A percentile compares a stretch with the other conserved stretches of the same genome.
Evolutionary conservation across 2,888 invertebrate genomes (phyloP).

Genomic region (Erebia palarica): DNA sequence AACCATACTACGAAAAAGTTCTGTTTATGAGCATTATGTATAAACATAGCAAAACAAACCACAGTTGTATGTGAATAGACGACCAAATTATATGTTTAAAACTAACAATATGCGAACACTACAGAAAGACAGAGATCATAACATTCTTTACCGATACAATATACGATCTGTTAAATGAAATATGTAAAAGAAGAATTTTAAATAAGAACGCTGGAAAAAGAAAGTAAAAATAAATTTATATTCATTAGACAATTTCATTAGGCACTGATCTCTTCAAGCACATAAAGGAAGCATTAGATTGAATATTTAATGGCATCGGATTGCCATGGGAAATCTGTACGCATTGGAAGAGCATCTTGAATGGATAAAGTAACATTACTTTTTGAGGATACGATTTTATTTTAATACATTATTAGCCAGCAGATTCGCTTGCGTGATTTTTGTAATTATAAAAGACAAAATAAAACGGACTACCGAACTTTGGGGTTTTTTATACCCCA

Average conservation of each 20-base stretch:
- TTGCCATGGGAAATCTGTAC: conserved; percentile 15
- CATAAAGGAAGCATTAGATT: conserved; percentile 11
- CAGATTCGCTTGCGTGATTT: neutral
- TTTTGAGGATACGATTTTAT: conserved; percentile 9
- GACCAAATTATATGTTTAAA: too few relatives aligned
- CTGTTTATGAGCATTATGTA: too few relatives aligned
- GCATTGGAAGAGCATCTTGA: conserved; percentile 10
- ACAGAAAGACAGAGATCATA: too few relatives aligned
- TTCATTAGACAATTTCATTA: conserved; percentile 5
- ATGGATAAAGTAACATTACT: conserved; percentile 10
- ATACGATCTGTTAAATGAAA: too few relatives aligned
- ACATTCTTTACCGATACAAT: too few relatives aligned
- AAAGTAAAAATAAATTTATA: conserved; percentile 3
- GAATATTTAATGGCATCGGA: conserved; percentile 14
- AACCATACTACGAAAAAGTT: too few relatives aligned
- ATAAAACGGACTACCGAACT: too few relatives aligned
- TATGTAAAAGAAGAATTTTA: too few relatives aligned
- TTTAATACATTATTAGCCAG: neutral
- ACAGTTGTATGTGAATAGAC: too few relatives aligned
- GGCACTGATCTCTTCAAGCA: conserved; percentile 9
- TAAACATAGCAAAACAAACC: too few relatives aligned
- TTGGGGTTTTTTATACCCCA: too few relatives aligned
- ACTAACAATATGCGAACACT: too few relatives aligned
- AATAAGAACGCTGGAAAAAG: neutral
- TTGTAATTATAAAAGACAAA: neutral